A percentile compares a stretch with the other conserved stretches of the same genome.
Evolutionary conservation across 30 jellyfish, hydroid and myxozoan species (phyloP).

Genomic region (Rhopilema esculentum): DNA sequence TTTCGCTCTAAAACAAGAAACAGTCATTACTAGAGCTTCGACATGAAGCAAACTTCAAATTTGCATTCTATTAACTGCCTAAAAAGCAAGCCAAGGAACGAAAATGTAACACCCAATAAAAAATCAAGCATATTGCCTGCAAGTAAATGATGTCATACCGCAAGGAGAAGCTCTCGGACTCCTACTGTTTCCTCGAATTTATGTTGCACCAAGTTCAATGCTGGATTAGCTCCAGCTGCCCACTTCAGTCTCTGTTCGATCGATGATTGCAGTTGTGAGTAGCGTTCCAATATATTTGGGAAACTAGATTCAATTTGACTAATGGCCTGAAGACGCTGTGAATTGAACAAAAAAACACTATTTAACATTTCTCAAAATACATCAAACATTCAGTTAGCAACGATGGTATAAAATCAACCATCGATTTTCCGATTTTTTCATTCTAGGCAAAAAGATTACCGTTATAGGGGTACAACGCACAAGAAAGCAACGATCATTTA

Average conservation of each 20-base stretch:
- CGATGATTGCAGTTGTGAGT: slow-evolving; percentile 83
- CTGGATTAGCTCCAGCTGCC: slow-evolving; percentile 99
- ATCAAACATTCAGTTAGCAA: not conserved
- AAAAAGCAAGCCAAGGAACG: too few species aligned
- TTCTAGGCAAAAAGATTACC: too few species aligned
- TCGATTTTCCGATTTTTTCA: too few species aligned
- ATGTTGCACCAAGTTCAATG: slow-evolving; percentile 74
- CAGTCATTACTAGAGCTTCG: not conserved
- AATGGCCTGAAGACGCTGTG: slow-evolving; percentile 72
- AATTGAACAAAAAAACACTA: not conserved
- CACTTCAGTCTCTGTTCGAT: slow-evolving; percentile 94
- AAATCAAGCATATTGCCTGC: not conserved
- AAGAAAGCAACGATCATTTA: not conserved
- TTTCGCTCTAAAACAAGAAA: slow-evolving; percentile 55
- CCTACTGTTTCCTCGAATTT: slow-evolving; percentile 78
- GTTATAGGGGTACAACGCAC: too few species aligned
- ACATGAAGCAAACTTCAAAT: not conserved
- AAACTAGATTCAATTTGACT: slow-evolving; percentile 79
- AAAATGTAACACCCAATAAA: too few species aligned
- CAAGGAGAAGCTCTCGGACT: slow-evolving; percentile 65
- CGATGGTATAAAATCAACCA: too few species aligned
- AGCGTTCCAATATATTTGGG: slow-evolving; percentile 82
- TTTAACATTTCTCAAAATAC: not conserved
- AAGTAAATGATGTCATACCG: slow-evolving; percentile 28
- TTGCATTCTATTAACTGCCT: not conserved